Evolutionary conservation across 1,140 invertebrate genomes (phyloP).

Genomic region (Pseudomyrmex sp.): DNA sequence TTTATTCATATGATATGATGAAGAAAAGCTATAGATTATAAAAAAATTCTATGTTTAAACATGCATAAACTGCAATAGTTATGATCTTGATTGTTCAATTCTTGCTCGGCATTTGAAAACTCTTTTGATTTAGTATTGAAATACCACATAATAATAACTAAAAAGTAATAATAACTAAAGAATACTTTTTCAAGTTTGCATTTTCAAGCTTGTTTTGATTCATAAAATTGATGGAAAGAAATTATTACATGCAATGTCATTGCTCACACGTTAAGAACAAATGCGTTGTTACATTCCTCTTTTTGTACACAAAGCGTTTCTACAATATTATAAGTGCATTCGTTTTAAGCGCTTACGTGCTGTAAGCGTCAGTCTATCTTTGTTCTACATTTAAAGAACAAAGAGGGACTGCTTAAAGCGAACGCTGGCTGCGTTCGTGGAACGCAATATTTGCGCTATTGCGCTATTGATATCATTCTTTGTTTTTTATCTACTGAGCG

Average conservation of each 20-base stretch:
- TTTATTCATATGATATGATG: not conserved
- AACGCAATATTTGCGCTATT: too few relatives aligned
- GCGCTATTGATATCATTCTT: too few relatives aligned
- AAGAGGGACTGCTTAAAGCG: too few relatives aligned
- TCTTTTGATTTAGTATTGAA: slow-evolving; percentile 45
- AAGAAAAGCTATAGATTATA: too few relatives aligned
- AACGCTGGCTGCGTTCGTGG: too few relatives aligned
- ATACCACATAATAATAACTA: slow-evolving; percentile 37
- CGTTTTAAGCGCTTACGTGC: too few relatives aligned
- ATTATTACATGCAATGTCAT: slow-evolving; percentile 69
- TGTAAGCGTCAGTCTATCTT: slow-evolving; percentile 27
- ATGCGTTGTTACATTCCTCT: slow-evolving; percentile 81
- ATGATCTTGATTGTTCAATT: slow-evolving; percentile 52
- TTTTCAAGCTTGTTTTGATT: not conserved
- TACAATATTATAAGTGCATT: slow-evolving; percentile 37
- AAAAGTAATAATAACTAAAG: slow-evolving; percentile 46
- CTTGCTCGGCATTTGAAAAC: slow-evolving; percentile 43
- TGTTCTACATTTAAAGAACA: too few relatives aligned
- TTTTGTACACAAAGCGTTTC: slow-evolving; percentile 79
- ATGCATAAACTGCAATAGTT: slow-evolving; percentile 12
- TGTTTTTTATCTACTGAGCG: too few relatives aligned
- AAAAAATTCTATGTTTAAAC: too few relatives aligned
- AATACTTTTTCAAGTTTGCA: slow-evolving; percentile 8
- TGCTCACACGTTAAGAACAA: slow-evolving; percentile 68
- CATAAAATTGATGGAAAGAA: slow-evolving; percentile 42